Evolutionary conservation across 2,888 invertebrate species (phyloP).

Genomic region (Pammene fasciana): DNA sequence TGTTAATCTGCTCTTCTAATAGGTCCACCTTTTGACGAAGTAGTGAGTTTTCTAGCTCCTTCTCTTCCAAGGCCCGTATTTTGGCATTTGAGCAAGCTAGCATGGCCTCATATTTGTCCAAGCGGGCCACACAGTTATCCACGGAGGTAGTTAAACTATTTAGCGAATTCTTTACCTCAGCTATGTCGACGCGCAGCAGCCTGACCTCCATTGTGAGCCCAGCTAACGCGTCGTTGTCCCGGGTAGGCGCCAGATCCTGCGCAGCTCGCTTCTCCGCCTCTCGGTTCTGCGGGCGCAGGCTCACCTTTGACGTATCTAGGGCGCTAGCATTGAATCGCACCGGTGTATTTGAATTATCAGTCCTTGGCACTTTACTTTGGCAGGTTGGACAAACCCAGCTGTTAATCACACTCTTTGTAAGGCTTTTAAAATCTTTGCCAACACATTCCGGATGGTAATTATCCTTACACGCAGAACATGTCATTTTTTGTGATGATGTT

Average conservation of each 20-base stretch:
- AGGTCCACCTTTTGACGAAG: no score
- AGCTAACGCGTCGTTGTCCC: neutral
- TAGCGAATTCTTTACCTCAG: neutral
- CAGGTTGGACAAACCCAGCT: no score
- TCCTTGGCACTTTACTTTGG: no score
- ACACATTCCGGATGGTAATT: no score
- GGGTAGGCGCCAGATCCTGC: neutral
- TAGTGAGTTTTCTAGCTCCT: slow-evolving; percentile 4
- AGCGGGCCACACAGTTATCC: neutral
- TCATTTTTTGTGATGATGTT: no score
- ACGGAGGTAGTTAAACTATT: neutral
- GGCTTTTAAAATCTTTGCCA: no score
- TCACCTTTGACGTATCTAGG: slow-evolving; percentile 3
- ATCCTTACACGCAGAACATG: no score
- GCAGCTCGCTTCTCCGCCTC: slow-evolving; percentile 13
- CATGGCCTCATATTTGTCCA: neutral
- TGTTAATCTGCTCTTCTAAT: neutral
- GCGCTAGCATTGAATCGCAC: neutral
- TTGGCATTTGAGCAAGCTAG: neutral
- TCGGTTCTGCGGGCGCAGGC: slow-evolving; percentile 8
- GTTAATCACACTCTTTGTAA: no score
- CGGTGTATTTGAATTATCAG: slow-evolving; percentile 2
- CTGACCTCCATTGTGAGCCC: slow-evolving; percentile 1
- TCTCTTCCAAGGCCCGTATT: neutral
- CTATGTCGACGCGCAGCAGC: slow-evolving; percentile 1